Conservation (phyloP, 53 echinoderm and acorn worm species). For the Stichopus horrens region DNA sequence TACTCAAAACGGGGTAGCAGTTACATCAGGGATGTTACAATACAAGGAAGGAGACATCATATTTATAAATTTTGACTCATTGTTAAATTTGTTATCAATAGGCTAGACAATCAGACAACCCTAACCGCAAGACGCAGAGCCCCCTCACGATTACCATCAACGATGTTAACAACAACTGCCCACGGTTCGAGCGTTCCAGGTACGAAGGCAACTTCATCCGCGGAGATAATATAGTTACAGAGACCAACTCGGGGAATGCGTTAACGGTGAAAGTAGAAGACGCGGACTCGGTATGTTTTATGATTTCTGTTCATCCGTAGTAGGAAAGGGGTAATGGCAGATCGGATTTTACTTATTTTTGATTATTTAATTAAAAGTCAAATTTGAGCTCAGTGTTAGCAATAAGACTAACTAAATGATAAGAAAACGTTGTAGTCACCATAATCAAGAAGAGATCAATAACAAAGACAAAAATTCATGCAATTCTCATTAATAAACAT, state of each 20-base stretch:
- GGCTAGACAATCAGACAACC: conserved; percentile 27
- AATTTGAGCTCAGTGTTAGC: too few relatives aligned
- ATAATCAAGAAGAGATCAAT: too few relatives aligned
- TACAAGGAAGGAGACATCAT: not conserved
- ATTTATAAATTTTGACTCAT: not conserved
- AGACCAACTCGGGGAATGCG: not conserved
- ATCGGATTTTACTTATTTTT: too few relatives aligned
- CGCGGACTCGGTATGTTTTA: conserved; percentile 4
- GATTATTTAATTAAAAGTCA: too few relatives aligned
- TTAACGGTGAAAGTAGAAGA: conserved; percentile 18
- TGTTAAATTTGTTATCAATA: not conserved
- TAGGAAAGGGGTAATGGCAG: too few relatives aligned
- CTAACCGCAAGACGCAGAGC: conserved; percentile 19
- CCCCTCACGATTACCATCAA: not conserved
- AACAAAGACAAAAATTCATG: too few relatives aligned
- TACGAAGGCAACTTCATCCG: conserved; percentile 27
- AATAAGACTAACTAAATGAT: too few relatives aligned
- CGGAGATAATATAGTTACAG: conserved; percentile 18
- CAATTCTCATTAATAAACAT: too few relatives aligned
- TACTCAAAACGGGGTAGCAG: too few relatives aligned
- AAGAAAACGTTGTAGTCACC: too few relatives aligned
- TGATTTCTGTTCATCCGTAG: not conserved
- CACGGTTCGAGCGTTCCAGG: not conserved
- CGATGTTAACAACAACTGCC: conserved; percentile 21
- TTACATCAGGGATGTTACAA: too few relatives aligned